Conservation (phyloP, 1,140 invertebrate genomes). For the Sycophila sp. region DNA sequence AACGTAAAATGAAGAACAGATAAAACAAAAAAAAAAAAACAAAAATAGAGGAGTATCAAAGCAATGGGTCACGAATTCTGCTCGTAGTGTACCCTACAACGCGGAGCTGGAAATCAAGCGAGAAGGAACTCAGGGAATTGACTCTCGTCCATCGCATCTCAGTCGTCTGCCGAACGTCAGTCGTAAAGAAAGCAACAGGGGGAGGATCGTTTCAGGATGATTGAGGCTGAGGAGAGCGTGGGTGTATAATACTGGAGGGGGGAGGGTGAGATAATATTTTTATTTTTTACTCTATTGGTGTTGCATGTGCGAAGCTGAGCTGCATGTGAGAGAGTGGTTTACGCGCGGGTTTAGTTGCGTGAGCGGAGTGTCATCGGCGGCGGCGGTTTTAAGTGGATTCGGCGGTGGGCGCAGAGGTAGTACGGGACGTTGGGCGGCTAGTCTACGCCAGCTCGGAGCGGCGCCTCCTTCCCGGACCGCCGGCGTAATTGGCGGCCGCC, state of each 20-base stretch:
- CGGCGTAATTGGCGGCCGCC: slow-evolving; percentile 86
- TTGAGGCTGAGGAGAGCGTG: neutral
- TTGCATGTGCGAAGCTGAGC: neutral
- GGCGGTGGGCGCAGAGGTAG: neutral
- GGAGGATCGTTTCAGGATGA: too few relatives aligned
- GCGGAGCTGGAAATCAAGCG: too few relatives aligned
- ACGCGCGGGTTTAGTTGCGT: neutral
- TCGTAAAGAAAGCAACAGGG: too few relatives aligned
- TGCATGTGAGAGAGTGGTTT: neutral
- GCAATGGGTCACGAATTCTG: too few relatives aligned
- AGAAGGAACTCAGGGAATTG: too few relatives aligned
- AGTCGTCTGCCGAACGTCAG: neutral
- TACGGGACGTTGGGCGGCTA: neutral
- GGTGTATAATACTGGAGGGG: too few relatives aligned
- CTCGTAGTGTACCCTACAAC: too few relatives aligned
- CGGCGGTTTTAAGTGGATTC: neutral
- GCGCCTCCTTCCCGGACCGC: slow-evolving; percentile 85
- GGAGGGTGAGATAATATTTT: too few relatives aligned
- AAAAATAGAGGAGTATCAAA: too few relatives aligned
- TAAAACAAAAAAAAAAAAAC: too few relatives aligned
- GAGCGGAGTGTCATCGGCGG: slow-evolving; percentile 18
- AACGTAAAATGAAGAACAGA: too few relatives aligned
- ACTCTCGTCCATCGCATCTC: neutral
- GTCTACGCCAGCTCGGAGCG: slow-evolving; percentile 68
- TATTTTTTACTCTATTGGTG: too few relatives aligned